Evolutionary conservation across 2,888 invertebrate genomes (phyloP).

Genomic region (Apotomis capreana): DNA sequence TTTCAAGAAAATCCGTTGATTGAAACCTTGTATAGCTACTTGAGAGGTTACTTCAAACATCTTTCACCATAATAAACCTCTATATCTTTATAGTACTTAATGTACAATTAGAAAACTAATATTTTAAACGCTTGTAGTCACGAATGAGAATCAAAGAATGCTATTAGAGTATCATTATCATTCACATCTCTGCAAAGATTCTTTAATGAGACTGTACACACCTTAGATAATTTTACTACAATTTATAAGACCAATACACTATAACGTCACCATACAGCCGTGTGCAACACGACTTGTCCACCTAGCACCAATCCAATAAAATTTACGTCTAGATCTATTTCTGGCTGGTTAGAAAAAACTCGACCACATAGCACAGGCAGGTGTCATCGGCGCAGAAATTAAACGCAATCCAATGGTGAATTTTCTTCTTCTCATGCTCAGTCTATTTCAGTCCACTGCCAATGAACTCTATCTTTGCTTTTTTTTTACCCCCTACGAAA

Average conservation of each 20-base stretch:
- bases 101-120: no score
- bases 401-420: neutral
- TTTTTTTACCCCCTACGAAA: no score
- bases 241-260: slow-evolving; percentile 14
- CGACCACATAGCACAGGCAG: slow-evolving; percentile 27
- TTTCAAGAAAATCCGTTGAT: no score
- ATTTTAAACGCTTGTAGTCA: no score
- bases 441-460: no score
- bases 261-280: slow-evolving; percentile 17
- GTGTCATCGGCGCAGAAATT: slow-evolving; percentile 25
- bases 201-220: slow-evolving; percentile 11
- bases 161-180: no score
- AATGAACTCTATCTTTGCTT: no score
- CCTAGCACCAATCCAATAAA: slow-evolving; percentile 20
- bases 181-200: neutral
- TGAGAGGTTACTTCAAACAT: no score
- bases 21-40: no score
- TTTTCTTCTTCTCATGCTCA: neutral
- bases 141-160: no score
- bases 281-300: slow-evolving; percentile 21
- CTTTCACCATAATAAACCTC: no score
- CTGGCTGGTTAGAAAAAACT: slow-evolving; percentile 15
- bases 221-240: slow-evolving; percentile 3
- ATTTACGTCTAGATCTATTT: slow-evolving; percentile 34
- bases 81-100: no score